phyloP scores from a whole-genome alignment of 1,140 invertebrate genomes.

The Sminthurinus signatus region DNA sequence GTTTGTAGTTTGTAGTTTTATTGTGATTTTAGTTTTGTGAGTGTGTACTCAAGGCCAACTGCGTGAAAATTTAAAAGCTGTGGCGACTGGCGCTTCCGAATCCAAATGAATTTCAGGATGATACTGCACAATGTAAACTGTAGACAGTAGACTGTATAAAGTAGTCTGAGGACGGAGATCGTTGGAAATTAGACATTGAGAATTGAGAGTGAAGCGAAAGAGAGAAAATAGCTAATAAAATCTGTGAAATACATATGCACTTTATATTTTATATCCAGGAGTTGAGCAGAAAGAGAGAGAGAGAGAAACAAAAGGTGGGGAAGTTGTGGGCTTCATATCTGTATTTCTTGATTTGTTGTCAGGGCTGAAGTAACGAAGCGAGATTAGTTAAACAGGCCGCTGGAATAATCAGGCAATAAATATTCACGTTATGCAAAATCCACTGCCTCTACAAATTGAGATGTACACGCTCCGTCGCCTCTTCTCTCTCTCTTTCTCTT shows the following conservation, averaged over 20 bases:
- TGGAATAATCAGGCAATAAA: constrained; percentile 42
- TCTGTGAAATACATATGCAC: not conserved
- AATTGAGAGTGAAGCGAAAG: not conserved
- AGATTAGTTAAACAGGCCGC: constrained; percentile 34
- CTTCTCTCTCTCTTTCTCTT: not conserved
- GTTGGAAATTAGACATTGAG: too few relatives aligned
- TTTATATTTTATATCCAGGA: not conserved
- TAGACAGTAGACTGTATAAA: too few relatives aligned
- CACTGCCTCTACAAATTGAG: constrained; percentile 26
- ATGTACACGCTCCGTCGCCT: constrained; percentile 37
- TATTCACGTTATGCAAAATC: constrained; percentile 41
- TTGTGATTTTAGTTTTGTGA: too few relatives aligned
- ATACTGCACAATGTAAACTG: too few relatives aligned
- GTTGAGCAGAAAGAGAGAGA: not conserved
- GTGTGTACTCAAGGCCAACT: too few relatives aligned
- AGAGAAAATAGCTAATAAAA: not conserved
- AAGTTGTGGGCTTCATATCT: constrained; percentile 37
- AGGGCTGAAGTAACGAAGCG: constrained; percentile 32
- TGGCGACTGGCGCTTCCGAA: too few relatives aligned
- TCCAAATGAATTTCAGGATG: too few relatives aligned
- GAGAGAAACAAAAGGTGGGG: constrained; percentile 26
- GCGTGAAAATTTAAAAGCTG: too few relatives aligned
- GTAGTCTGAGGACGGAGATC: too few relatives aligned
- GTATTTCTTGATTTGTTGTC: constrained; percentile 40
- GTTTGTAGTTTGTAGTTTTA: too few relatives aligned